Percentiles rank a stretch among this genome's conserved stretches.
These are phyloP conservation scores for Laticauda laticaudata DNA, from an alignment of 2,113 vertebrate genomes.

Conservation along the genomic window DNA sequence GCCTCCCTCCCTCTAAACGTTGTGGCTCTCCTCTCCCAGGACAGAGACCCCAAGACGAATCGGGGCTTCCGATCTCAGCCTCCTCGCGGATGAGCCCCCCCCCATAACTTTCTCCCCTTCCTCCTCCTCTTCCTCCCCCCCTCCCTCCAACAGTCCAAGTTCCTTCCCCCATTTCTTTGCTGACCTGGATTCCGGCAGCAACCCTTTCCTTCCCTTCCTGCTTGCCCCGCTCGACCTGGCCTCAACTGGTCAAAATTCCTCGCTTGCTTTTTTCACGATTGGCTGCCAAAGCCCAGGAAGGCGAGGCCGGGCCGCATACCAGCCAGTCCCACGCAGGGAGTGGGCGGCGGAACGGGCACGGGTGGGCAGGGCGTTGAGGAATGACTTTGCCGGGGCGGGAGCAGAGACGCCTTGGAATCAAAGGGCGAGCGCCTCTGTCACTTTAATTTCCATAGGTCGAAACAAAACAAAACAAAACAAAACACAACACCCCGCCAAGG, in stretches of 20 bases:
- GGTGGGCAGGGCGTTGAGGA: fast-evolving
- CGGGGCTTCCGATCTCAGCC: neutral
- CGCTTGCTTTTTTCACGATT: neutral
- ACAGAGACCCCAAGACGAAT: neutral
- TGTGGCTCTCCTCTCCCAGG: too few relatives aligned
- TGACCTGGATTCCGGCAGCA: neutral
- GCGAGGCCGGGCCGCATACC: fast-evolving
- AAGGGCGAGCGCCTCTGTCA: constrained; percentile 8
- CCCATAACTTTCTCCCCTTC: too few relatives aligned
- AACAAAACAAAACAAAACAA: neutral
- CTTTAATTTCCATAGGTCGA: neutral
- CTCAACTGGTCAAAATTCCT: constrained; percentile 26
- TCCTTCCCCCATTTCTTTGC: neutral
- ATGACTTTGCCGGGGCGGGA: fast-evolving
- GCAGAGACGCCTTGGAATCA: fast-evolving
- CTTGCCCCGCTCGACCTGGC: neutral
- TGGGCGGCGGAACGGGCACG: neutral
- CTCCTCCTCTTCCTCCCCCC: neutral
- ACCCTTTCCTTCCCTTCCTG: constrained; percentile 26
- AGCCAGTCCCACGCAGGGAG: constrained; percentile 36
- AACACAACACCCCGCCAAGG: neutral
- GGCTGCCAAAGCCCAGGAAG: neutral
- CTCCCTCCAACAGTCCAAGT: fast-evolving
- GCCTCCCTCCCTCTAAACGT: neutral
- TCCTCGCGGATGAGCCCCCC: too few relatives aligned